phyloP scores from a whole-genome alignment of 2,113 vertebrate species.

The Notarius lentiginosus region DNA sequence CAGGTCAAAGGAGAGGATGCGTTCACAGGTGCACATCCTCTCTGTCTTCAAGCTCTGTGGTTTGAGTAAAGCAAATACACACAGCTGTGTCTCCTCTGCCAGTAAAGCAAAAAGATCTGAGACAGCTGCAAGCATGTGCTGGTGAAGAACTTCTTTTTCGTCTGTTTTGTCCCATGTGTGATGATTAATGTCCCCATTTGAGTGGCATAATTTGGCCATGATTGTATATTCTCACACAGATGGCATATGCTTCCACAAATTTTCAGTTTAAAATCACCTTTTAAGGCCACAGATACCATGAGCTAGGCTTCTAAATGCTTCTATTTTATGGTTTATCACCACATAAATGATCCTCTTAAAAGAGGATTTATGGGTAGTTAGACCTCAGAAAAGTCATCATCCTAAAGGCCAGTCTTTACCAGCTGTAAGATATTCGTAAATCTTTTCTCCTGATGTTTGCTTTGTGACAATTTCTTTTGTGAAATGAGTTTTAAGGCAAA shows the following conservation, averaged over 20 bases:
- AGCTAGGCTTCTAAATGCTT: constrained; percentile 3
- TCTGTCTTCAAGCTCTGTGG: constrained; percentile 51
- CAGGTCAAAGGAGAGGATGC: constrained; percentile 28
- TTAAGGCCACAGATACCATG: neutral
- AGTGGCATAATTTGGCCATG: neutral
- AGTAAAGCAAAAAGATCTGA: constrained; percentile 12
- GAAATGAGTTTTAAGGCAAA: constrained; percentile 9
- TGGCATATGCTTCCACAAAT: neutral
- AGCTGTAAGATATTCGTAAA: constrained; percentile 4
- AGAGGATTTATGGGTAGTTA: constrained; percentile 17
- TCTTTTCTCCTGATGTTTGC: constrained; percentile 10
- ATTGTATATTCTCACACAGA: constrained; percentile 6
- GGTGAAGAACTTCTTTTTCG: neutral
- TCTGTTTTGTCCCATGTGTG: constrained; percentile 1
- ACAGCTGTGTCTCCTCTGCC: constrained; percentile 33
- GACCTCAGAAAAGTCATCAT: constrained; percentile 19
- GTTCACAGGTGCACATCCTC: constrained; percentile 50
- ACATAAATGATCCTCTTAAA: constrained; percentile 24
- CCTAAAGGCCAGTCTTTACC: neutral
- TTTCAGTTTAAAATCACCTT: constrained; percentile 7
- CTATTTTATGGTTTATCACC: neutral
- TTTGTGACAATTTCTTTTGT: constrained; percentile 5
- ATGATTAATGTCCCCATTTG: neutral
- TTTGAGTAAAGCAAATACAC: constrained; percentile 38
- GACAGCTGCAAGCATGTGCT: constrained; percentile 26